Conservation (phyloP, 1,140 invertebrate species). For the Zaprionus tsacasi region DNA sequence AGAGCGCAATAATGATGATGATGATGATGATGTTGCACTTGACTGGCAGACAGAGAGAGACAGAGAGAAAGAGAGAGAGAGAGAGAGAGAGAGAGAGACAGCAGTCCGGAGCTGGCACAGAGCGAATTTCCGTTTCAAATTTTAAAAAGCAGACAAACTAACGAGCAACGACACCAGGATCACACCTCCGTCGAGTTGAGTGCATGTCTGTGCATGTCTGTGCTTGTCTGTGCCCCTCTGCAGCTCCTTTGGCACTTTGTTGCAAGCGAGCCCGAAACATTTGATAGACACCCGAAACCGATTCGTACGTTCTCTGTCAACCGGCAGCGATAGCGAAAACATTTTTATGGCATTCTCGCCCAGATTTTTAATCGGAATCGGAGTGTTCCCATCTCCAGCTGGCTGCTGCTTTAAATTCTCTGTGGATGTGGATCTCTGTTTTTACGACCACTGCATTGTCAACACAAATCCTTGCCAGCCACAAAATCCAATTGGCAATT, state of each 20-base stretch:
- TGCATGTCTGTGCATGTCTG: constrained; percentile 36
- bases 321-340: background rate
- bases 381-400: background rate
- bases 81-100: background rate
- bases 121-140: constrained; percentile 72
- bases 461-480: constrained; percentile 67
- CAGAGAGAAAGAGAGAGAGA: background rate
- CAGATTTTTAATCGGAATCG: background rate
- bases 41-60: constrained; percentile 2
- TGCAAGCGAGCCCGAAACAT: constrained; percentile 67
- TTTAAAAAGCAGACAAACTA: constrained; percentile 60
- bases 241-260: constrained; percentile 43
- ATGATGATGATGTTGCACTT: constrained; percentile 20
- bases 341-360: constrained; percentile 34
- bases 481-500: constrained; percentile 79
- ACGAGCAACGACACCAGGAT: constrained; percentile 54
- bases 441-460: constrained; percentile 66
- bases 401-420: constrained; percentile 47
- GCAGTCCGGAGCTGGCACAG: background rate
- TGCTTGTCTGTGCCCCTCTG: background rate
- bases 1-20: constrained; percentile 20
- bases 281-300: constrained; percentile 53
- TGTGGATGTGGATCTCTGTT: constrained; percentile 6
- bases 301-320: constrained; percentile 44
- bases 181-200: constrained; percentile 36